phyloP scores from a whole-genome alignment of 2,888 invertebrate genomes.

The Chrysodeixis includens region DNA sequence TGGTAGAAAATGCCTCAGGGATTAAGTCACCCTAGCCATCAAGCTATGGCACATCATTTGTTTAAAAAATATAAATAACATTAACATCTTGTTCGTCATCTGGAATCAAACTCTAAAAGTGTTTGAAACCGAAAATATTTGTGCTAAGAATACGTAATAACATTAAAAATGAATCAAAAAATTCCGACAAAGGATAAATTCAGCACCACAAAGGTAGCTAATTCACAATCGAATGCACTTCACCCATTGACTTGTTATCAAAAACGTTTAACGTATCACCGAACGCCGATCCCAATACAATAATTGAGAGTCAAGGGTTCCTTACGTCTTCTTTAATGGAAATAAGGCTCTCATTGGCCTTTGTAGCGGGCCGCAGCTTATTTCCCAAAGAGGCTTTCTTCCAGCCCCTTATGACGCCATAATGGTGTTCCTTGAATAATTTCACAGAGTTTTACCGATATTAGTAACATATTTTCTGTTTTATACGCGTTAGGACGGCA shows the following conservation, averaged over 20 bases:
- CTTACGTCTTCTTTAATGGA: constrained; percentile 37
- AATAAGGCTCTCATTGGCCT: constrained; percentile 50
- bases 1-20: too few species aligned
- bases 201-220: too few species aligned
- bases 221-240: neutral
- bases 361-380: constrained; percentile 33
- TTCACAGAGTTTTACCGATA: constrained; percentile 27
- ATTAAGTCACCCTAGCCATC: too few species aligned
- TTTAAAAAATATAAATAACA: too few species aligned
- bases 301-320: constrained; percentile 43
- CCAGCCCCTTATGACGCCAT: constrained; percentile 25
- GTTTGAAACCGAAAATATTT: too few species aligned
- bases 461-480: constrained; percentile 29
- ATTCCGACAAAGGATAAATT: too few species aligned
- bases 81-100: too few species aligned
- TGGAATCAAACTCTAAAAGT: too few species aligned
- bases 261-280: neutral
- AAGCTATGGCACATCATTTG: too few species aligned
- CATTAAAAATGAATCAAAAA: too few species aligned
- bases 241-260: constrained; percentile 29
- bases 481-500: neutral
- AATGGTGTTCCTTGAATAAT: constrained; percentile 15
- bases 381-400: constrained; percentile 34
- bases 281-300: constrained; percentile 25
- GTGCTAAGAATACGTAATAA: too few species aligned